Percentiles rank a stretch among this genome's conserved stretches.
phyloP scores from a whole-genome alignment of 2,888 invertebrate genomes.

The Dasysyrphus albostriatus region DNA sequence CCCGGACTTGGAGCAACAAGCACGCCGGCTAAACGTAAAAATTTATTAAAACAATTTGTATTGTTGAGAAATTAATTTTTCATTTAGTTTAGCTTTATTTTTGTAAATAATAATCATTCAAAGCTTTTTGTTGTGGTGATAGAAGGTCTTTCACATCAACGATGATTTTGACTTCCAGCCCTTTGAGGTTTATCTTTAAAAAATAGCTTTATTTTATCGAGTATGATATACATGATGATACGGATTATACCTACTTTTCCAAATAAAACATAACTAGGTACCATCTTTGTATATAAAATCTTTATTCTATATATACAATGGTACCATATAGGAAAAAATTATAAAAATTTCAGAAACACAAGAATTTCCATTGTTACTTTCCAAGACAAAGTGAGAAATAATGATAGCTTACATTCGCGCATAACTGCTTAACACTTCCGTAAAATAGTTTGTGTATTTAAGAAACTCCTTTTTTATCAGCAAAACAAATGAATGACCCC shows the following conservation, averaged over 20 bases:
- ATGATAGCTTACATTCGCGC: constrained; percentile 31
- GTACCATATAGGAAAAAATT: too few species aligned
- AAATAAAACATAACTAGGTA: constrained; percentile 77
- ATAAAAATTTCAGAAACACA: constrained; percentile 51
- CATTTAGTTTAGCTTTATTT: too few species aligned
- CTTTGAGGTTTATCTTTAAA: constrained; percentile 77
- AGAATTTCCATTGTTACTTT: constrained; percentile 51
- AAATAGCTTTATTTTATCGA: not conserved
- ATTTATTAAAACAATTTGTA: constrained; percentile 68
- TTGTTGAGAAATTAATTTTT: too few species aligned
- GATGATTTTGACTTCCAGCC: constrained; percentile 76
- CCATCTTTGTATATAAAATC: too few species aligned
- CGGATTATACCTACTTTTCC: too few species aligned
- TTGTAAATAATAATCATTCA: constrained; percentile 76
- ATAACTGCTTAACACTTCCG: not conserved
- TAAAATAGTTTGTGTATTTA: not conserved
- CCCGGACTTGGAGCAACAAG: constrained; percentile 85
- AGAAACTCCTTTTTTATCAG: constrained; percentile 47
- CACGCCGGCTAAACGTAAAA: constrained; percentile 86
- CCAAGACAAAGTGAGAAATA: constrained; percentile 14
- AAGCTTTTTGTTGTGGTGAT: constrained; percentile 49
- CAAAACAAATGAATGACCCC: constrained; percentile 39
- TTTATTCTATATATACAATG: too few species aligned
- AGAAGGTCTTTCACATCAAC: constrained; percentile 77
- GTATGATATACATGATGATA: too few species aligned